Evolutionary conservation across 2,113 vertebrate genomes (phyloP), one percentile per base, ranked within the genome.

Genomic region (Malurus alboscapulatus): DNA sequence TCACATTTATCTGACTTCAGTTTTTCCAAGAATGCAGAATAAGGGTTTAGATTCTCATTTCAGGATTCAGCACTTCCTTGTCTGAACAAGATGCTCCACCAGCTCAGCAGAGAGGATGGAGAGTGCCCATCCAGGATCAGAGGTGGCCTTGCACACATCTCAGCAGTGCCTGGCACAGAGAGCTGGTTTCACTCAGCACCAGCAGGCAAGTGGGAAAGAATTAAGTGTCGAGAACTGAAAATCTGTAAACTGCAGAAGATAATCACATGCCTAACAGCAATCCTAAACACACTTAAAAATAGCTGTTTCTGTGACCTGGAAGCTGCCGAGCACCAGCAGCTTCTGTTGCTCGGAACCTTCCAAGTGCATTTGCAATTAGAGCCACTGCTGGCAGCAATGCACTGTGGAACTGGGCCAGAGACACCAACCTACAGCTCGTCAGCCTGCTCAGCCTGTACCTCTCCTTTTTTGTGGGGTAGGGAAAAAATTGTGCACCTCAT

Each of bases 201-300:
- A 65, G 44, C 55, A 92, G 54, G 16, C 26, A 62, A 62, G 38
- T 15, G 80, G 75, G 27, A 88, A 88, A 88, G 30, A 87, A 83
- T 94, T 91, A 93, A 29, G 53, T 80, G 82, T 45, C 58, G 55
- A 40, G 55, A 61, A 26, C 54, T 22, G 63, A 87, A 94, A 94
- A 91, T 44, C 84, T 91, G 81, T 55, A 73, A 87, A 65, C 22
- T 72, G 87, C 71, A 86, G 54, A 79, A 78, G 55, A 59, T 42
- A 78, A 88, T 58, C 59, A 66, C 19, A 14, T 76, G 47, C 73
- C 72, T 92, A 89, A 84, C 44, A 80, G 45, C 22, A 79, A 77
- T 91, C 20, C 45, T 72, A 55, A 91, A 30, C 15, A n/a, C 12
- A 17, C 20, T 68, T 84, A 58, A 83, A 89, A 95, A 90, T 83